Conservation (phyloP, 1,140 invertebrate species). For the Chironomus striatipennis region DNA sequence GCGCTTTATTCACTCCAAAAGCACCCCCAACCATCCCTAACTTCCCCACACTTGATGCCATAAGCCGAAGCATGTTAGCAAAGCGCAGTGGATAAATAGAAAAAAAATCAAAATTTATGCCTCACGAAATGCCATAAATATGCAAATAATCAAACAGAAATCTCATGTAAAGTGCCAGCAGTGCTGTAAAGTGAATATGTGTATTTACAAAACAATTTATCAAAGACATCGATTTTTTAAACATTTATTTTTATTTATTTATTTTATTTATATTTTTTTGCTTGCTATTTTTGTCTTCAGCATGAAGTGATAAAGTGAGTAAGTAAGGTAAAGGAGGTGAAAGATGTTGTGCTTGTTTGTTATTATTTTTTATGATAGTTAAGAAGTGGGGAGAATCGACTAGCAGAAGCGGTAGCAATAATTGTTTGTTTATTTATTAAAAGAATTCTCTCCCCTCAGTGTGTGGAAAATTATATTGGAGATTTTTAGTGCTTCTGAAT, state of each 20-base stretch:
- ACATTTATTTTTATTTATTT: neutral
- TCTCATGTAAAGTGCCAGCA: conserved; percentile 16
- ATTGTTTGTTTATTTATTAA: conserved; percentile 15
- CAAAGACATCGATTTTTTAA: conserved; percentile 12
- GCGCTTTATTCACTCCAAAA: too few relatives aligned
- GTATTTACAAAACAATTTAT: conserved; percentile 23
- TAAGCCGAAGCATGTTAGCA: too few relatives aligned
- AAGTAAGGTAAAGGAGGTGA: too few relatives aligned
- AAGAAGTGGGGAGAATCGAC: too few relatives aligned
- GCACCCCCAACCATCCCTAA: too few relatives aligned
- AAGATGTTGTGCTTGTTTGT: too few relatives aligned
- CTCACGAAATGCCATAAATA: conserved; percentile 16
- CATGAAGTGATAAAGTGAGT: too few relatives aligned
- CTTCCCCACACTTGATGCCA: too few relatives aligned
- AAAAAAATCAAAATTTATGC: conserved; percentile 24
- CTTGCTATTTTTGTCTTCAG: neutral
- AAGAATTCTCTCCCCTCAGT: neutral
- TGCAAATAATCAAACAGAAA: conserved; percentile 21
- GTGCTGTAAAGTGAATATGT: conserved; percentile 4
- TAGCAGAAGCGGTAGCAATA: neutral
- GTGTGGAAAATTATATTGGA: neutral
- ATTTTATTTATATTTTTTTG: neutral
- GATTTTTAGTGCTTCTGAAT: too few relatives aligned
- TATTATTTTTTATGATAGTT: too few relatives aligned
- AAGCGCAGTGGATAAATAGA: neutral